Percentiles rank a stretch among this genome's conserved stretches.
phyloP scores from a whole-genome alignment of 2,888 invertebrate genomes.

The Hypomecis punctinalis region DNA sequence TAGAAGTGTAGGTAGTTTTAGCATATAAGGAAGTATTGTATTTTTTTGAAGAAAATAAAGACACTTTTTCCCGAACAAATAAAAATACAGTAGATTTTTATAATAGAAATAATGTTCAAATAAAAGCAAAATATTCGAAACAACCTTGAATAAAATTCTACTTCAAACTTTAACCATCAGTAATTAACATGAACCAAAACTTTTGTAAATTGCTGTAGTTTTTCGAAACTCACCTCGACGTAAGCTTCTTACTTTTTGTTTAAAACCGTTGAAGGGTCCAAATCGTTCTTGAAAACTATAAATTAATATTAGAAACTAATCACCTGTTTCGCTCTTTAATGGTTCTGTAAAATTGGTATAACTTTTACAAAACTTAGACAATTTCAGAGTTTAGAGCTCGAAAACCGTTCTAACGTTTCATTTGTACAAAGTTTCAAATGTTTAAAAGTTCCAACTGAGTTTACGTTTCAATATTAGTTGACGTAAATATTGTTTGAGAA shows the following conservation, averaged over 20 bases:
- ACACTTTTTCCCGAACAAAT: no score
- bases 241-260: background rate
- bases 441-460: constrained; percentile 14
- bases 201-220: no score
- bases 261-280: background rate
- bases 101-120: no score
- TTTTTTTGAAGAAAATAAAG: no score
- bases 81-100: no score
- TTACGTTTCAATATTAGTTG: constrained; percentile 7
- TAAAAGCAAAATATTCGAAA: no score
- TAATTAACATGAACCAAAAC: no score
- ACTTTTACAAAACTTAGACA: constrained; percentile 21
- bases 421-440: constrained; percentile 7
- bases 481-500: background rate
- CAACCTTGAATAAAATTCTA: no score
- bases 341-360: constrained; percentile 20
- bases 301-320: constrained; percentile 16
- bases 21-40: no score
- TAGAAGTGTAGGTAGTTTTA: no score
- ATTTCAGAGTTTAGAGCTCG: constrained; percentile 23
- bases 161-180: no score
- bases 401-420: constrained; percentile 22
- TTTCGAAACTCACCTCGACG: no score
- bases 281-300: constrained; percentile 10
- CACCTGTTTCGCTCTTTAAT: constrained; percentile 21